Percentiles rank a stretch among this genome's conserved stretches.
These are phyloP conservation scores for Drosophila tripunctata DNA, from an alignment of 2,888 invertebrate species.

Conservation along the genomic window DNA sequence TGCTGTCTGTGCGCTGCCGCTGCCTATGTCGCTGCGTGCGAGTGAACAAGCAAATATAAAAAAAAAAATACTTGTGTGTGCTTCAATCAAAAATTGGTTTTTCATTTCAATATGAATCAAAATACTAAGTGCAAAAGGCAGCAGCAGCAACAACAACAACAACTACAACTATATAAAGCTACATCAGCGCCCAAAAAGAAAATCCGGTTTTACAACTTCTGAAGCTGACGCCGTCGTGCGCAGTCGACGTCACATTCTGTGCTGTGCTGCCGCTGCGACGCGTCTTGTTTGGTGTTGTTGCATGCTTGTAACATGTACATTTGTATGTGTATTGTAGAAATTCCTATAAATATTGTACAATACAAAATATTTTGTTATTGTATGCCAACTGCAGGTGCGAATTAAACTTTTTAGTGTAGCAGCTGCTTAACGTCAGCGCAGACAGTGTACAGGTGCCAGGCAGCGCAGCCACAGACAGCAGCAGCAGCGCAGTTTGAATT, in stretches of 20 bases:
- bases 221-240: conserved; percentile 21
- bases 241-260: conserved; percentile 17
- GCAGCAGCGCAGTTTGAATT: conserved; percentile 16
- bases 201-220: conserved; percentile 81
- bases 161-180: conserved; percentile 41
- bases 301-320: conserved; percentile 33
- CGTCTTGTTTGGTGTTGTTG: conserved; percentile 13
- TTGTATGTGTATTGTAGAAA: conserved; percentile 28
- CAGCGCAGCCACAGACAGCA: conserved; percentile 13
- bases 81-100: conserved; percentile 50
- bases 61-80: conserved; percentile 39
- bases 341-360: conserved; percentile 42
- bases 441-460: conserved; percentile 51
- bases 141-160: conserved; percentile 54
- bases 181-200: conserved; percentile 71
- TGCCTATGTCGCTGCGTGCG: background rate
- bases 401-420: conserved; percentile 54
- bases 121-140: conserved; percentile 76
- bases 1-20: conserved; percentile 2
- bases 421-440: conserved; percentile 53
- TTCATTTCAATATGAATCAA: conserved; percentile 58
- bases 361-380: conserved; percentile 17
- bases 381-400: conserved; percentile 57
- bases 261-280: conserved; percentile 19
- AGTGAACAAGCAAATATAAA: conserved; percentile 14